A percentile compares a stretch with the other conserved stretches of the same genome.
Conservation (phyloP, 2,113 vertebrate species). For the Corvus cornix region DNA sequence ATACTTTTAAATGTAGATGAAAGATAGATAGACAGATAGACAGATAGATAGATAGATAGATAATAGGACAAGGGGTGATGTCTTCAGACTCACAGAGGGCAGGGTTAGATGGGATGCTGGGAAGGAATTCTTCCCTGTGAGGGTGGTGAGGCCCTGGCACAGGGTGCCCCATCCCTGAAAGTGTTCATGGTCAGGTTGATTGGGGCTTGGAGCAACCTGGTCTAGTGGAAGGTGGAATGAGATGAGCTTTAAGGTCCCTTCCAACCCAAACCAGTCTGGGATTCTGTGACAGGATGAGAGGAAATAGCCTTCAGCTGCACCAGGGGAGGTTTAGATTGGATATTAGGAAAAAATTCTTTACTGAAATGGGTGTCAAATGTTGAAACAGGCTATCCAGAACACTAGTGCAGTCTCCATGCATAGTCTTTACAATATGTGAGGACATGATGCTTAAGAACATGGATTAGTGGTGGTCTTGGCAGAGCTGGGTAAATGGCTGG, state of each 20-base stretch:
- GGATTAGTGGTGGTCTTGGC: not conserved
- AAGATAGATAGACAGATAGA: too few species aligned
- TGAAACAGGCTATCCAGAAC: not conserved
- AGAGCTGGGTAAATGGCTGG: not conserved
- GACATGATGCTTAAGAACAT: not conserved
- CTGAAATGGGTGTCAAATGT: not conserved
- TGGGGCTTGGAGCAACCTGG: not conserved
- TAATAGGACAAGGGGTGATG: not conserved
- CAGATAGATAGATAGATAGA: not conserved
- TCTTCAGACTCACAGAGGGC: not conserved
- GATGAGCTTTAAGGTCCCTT: not conserved
- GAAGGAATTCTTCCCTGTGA: not conserved
- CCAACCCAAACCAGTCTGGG: not conserved
- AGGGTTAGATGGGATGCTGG: not conserved
- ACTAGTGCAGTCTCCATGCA: not conserved
- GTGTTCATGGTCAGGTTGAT: not conserved
- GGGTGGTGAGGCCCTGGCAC: not conserved
- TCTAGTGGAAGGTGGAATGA: fast-evolving
- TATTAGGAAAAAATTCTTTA: not conserved
- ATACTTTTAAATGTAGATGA: not conserved
- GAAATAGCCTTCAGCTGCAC: not conserved
- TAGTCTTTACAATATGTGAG: not conserved
- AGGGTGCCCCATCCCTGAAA: not conserved
- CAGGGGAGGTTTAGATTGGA: not conserved
- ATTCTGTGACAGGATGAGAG: not conserved